A percentile compares a stretch with the other conserved stretches of the same genome.
These are phyloP conservation scores for Paramormyrops kingsleyae DNA, from an alignment of 2,113 vertebrate genomes.

Conservation along the genomic window DNA sequence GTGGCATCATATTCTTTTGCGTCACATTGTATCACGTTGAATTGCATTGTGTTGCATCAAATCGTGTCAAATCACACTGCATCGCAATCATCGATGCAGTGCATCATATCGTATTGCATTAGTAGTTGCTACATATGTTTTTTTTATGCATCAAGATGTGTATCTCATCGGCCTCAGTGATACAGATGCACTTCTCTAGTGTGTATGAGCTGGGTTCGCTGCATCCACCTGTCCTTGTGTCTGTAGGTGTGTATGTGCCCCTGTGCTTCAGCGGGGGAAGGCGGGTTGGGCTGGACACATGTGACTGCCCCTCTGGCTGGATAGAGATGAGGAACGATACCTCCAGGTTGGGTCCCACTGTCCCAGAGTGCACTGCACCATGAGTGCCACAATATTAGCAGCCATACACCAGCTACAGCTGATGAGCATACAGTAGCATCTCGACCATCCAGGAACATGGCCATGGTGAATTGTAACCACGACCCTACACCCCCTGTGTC, in stretches of 20 bases:
- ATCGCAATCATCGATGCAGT: too few species aligned
- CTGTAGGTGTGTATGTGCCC: slow-evolving; percentile 67
- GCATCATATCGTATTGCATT: neutral
- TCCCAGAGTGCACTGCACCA: slow-evolving; percentile 28
- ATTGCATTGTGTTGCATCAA: too few species aligned
- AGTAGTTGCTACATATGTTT: neutral
- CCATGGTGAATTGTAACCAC: neutral
- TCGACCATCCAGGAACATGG: neutral
- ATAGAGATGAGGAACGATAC: slow-evolving; percentile 52
- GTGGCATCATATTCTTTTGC: too few species aligned
- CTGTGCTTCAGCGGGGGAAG: slow-evolving; percentile 66
- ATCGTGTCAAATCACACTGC: too few species aligned
- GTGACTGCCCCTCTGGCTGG: slow-evolving; percentile 67
- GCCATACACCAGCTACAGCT: neutral
- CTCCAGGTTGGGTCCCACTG: slow-evolving; percentile 48
- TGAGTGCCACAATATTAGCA: slow-evolving; percentile 5
- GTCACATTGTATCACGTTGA: too few species aligned
- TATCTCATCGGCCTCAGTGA: too few species aligned
- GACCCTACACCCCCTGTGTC: neutral
- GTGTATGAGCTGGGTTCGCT: neutral
- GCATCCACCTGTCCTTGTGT: neutral
- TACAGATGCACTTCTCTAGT: neutral
- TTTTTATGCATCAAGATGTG: too few species aligned
- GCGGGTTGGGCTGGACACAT: slow-evolving; percentile 59
- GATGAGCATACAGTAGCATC: neutral